Conservation (phyloP, 1,140 invertebrate species). For the Xylocopa sonorina region DNA sequence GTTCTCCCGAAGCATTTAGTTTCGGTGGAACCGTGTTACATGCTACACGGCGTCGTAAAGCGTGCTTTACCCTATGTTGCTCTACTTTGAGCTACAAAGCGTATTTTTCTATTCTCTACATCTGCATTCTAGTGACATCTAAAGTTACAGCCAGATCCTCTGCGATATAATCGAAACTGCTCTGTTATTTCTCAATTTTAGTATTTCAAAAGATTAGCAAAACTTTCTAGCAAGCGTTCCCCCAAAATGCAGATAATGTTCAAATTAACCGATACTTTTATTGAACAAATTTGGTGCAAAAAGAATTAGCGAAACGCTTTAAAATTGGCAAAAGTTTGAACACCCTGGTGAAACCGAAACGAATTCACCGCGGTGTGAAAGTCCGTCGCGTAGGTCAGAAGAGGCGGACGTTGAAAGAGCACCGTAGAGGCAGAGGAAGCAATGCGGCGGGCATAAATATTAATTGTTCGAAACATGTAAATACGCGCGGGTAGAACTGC, state of each 20-base stretch:
- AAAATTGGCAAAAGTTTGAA: no score
- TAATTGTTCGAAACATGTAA: conserved; percentile 80
- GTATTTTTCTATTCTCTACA: background rate
- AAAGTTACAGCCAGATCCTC: background rate
- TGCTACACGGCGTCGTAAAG: background rate
- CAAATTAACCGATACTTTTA: no score
- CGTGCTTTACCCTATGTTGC: background rate
- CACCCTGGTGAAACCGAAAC: background rate
- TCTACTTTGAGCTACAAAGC: background rate
- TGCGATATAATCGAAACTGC: no score
- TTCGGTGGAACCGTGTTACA: conserved; percentile 9
- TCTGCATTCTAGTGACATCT: background rate
- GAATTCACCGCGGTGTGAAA: conserved; percentile 9
- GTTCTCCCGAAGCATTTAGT: conserved; percentile 36
- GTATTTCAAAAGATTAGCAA: no score
- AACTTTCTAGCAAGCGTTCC: no score
- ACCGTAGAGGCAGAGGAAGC: conserved; percentile 11
- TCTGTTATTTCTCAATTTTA: no score
- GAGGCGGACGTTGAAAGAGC: conserved; percentile 34
- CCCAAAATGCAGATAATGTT: no score
- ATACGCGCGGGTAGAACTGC: conserved; percentile 67
- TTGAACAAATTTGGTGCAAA: no score
- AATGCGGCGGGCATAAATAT: conserved; percentile 75
- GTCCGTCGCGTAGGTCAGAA: conserved; percentile 4
- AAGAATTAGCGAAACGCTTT: no score